phyloP scores from a whole-genome alignment of 2,113 vertebrate genomes.

The Carassius gibelio region DNA sequence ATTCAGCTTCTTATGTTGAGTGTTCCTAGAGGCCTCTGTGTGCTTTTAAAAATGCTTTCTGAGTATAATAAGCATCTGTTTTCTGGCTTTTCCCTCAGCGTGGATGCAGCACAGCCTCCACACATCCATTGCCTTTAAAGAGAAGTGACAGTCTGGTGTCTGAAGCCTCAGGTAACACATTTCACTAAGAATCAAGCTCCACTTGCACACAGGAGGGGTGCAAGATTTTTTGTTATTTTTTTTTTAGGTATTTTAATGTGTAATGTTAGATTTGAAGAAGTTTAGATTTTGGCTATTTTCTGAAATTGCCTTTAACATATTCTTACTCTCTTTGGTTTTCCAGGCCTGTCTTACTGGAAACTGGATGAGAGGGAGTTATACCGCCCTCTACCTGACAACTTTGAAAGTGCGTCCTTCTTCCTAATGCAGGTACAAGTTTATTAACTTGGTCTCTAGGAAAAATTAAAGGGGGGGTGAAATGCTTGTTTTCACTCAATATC shows the following conservation, averaged over 20 bases:
- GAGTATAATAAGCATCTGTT: background rate
- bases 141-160: constrained; percentile 82
- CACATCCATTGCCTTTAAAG: constrained; percentile 78
- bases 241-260: background rate
- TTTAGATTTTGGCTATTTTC: background rate
- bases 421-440: constrained; percentile 62
- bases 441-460: background rate
- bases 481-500: too few relatives aligned
- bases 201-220: background rate
- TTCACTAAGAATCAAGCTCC: constrained; percentile 18
- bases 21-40: background rate
- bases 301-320: background rate
- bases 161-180: constrained; percentile 85
- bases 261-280: background rate
- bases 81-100: constrained; percentile 69
- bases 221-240: too few relatives aligned
- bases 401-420: constrained; percentile 71
- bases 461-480: too few relatives aligned
- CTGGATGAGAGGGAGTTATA: constrained; percentile 86
- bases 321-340: background rate
- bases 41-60: constrained; percentile 1
- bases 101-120: constrained; percentile 64
- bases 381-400: constrained; percentile 81
- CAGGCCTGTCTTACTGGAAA: constrained; percentile 91
- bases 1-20: background rate